phyloP scores from a whole-genome alignment of 2,797 vertebrate genomes.

The Adrianichthys oophorus region DNA sequence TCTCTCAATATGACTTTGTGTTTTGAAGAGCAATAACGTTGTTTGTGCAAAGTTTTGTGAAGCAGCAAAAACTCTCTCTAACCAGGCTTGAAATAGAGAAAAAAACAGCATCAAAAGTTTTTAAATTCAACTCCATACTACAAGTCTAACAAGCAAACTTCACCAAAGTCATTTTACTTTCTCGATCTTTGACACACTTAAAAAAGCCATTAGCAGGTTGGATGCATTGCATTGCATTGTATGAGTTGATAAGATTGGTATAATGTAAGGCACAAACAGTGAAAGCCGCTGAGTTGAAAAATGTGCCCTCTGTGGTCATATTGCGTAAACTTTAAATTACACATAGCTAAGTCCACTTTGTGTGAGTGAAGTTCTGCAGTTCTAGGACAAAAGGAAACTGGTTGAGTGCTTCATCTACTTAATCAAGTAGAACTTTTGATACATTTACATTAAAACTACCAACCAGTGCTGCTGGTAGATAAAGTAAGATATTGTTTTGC shows the following conservation, averaged over 20 bases:
- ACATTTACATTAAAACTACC: slow-evolving; percentile 2
- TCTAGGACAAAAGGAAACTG: background rate
- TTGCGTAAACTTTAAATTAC: background rate
- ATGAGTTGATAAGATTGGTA: slow-evolving; percentile 1
- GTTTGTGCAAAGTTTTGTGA: background rate
- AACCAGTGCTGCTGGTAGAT: slow-evolving; percentile 7
- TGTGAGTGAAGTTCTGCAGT: background rate
- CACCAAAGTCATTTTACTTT: slow-evolving; percentile 2
- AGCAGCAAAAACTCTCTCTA: background rate
- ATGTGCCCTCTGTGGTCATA: slow-evolving; percentile 1
- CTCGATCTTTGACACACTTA: slow-evolving; percentile 8
- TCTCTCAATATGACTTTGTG: slow-evolving; percentile 1
- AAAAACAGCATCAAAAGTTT: background rate
- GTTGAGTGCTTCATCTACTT: slow-evolving; percentile 8
- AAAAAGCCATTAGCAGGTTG: slow-evolving; percentile 5
- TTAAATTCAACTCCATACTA: slow-evolving; percentile 4
- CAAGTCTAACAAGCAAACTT: slow-evolving; percentile 6
- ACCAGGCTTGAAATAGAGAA: slow-evolving; percentile 1
- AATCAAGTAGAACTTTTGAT: slow-evolving; percentile 4
- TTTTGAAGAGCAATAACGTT: background rate
- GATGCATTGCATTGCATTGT: slow-evolving; percentile 5
- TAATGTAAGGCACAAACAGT: slow-evolving; percentile 2
- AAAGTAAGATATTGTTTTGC: slow-evolving; percentile 25
- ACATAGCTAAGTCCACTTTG: slow-evolving; percentile 2
- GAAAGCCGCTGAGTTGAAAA: background rate